These are phyloP conservation scores for Venturia canescens DNA, from an alignment of 1,140 invertebrate species.

Conservation along the genomic window DNA sequence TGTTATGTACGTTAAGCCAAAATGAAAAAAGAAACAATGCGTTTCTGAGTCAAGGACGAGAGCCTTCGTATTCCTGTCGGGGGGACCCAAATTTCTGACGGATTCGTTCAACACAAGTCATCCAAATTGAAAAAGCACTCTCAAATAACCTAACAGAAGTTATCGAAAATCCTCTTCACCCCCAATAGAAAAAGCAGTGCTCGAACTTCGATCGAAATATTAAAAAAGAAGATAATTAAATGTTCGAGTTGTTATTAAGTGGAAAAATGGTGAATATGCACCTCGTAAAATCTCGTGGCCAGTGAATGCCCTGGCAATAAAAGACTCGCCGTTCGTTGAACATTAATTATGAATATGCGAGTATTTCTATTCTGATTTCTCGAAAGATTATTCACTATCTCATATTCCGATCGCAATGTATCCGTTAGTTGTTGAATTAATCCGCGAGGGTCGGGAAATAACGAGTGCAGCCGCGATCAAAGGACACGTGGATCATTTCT, in stretches of 20 bases:
- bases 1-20: background rate
- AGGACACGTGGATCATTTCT: constrained; percentile 47
- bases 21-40: background rate
- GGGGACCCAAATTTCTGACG: constrained; percentile 4
- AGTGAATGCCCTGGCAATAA: too few relatives aligned
- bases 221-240: too few relatives aligned
- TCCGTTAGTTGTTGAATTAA: constrained; percentile 19
- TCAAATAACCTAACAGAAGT: background rate
- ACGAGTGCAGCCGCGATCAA: constrained; percentile 32
- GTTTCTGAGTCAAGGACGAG: background rate
- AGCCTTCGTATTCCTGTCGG: background rate
- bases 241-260: too few relatives aligned
- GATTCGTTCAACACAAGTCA: background rate
- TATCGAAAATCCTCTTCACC: too few relatives aligned
- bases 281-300: too few relatives aligned
- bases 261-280: too few relatives aligned
- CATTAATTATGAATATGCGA: too few relatives aligned
- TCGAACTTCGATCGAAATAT: too few relatives aligned
- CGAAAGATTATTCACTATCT: background rate
- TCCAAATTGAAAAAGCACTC: background rate
- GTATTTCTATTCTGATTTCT: constrained; percentile 13
- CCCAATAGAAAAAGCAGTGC: too few relatives aligned
- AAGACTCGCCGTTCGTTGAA: too few relatives aligned
- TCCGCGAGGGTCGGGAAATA: background rate
- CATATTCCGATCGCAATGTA: background rate